Evolutionary conservation across 1,140 invertebrate species (phyloP).

Genomic region (Saccostrea glomerata): DNA sequence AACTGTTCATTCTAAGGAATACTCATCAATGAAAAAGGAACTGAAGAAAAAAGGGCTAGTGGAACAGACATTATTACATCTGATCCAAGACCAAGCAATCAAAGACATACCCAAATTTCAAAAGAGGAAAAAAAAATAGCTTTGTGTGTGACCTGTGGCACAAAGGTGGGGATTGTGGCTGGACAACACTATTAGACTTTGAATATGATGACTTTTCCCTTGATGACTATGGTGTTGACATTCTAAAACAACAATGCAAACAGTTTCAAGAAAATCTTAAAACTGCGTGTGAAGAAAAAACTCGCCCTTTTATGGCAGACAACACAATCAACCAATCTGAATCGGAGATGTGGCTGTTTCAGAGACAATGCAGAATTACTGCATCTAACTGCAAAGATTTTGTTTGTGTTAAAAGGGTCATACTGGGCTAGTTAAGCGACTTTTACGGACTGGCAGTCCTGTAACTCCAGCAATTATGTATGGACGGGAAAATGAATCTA

Average conservation of each 20-base stretch:
- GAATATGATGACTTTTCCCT: constrained; percentile 15
- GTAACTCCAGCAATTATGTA: too few relatives aligned
- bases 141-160: too few relatives aligned
- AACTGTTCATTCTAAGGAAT: background rate
- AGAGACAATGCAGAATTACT: background rate
- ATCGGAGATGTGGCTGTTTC: too few relatives aligned
- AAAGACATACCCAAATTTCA: too few relatives aligned
- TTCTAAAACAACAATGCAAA: too few relatives aligned
- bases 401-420: background rate
- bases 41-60: background rate
- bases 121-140: too few relatives aligned
- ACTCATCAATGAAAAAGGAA: background rate
- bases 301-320: too few relatives aligned
- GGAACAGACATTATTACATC: background rate
- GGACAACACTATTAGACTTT: constrained; percentile 6
- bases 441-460: background rate
- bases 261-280: too few relatives aligned
- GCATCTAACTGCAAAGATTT: constrained; percentile 23
- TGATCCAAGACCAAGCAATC: background rate
- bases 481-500: constrained; percentile 7
- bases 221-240: constrained; percentile 31
- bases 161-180: background rate
- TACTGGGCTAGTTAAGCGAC: background rate
- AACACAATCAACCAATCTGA: too few relatives aligned
- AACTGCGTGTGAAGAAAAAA: too few relatives aligned